These are phyloP conservation scores for Sula dactylatra DNA, from an alignment of 2,113 vertebrate genomes.

Conservation along the genomic window DNA sequence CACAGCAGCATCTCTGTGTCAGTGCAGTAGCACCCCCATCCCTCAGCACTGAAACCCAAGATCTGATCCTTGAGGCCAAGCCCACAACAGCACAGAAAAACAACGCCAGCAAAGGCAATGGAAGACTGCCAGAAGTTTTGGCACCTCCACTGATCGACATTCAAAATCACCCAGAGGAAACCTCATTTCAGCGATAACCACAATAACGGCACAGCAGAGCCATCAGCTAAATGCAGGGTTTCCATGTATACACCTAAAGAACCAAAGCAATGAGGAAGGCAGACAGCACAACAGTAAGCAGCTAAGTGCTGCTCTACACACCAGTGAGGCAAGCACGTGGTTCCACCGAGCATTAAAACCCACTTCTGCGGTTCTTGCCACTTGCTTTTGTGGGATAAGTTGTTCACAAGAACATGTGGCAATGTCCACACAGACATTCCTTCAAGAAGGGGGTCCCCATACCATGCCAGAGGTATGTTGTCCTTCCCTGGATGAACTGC, in stretches of 20 bases:
- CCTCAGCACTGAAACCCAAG: background rate
- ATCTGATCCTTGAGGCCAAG: background rate
- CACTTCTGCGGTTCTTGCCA: background rate
- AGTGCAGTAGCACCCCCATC: background rate
- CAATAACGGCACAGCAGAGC: background rate
- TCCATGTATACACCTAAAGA: background rate
- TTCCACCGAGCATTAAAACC: background rate
- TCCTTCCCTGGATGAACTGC: background rate
- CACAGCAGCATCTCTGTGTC: background rate
- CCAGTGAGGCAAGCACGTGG: accelerated
- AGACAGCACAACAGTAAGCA: background rate
- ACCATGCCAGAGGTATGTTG: accelerated
- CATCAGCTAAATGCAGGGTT: background rate
- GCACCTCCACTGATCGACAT: accelerated
- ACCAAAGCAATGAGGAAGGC: background rate
- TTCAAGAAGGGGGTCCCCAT: background rate
- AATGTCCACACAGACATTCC: background rate
- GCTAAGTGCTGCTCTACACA: background rate
- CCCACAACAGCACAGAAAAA: background rate
- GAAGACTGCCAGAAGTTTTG: background rate
- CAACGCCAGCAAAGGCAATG: background rate
- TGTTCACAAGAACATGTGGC: background rate
- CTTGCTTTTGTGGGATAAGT: background rate
- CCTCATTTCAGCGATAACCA: background rate
- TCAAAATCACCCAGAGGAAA: background rate